Conservation (phyloP, 2,113 vertebrate genomes). For the Megaptera novaeangliae region DNA sequence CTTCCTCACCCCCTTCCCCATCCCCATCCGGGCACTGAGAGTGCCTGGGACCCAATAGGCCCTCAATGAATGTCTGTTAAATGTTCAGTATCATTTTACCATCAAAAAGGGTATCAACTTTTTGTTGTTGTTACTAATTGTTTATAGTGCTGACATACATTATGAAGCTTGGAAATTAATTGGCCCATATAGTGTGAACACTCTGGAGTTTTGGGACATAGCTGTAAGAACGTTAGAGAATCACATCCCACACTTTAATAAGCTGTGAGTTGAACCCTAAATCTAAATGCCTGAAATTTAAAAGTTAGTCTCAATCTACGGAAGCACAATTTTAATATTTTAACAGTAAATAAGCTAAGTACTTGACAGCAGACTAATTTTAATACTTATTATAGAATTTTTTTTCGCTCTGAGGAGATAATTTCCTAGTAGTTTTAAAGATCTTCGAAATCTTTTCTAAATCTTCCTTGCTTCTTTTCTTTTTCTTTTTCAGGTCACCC, state of each 20-base stretch:
- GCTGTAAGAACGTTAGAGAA: background rate
- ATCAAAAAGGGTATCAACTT: background rate
- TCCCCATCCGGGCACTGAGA: background rate
- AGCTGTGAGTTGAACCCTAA: constrained; percentile 7
- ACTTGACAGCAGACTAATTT: background rate
- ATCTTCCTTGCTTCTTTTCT: background rate
- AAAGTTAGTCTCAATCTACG: background rate
- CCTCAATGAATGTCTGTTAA: background rate
- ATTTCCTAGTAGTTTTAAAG: constrained; percentile 15
- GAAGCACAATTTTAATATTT: background rate
- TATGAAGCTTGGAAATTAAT: constrained; percentile 34
- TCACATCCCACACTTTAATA: constrained; percentile 10
- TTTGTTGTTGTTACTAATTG: background rate
- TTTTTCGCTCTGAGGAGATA: background rate
- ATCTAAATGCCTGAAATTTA: constrained; percentile 16
- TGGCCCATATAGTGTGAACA: background rate
- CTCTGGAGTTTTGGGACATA: constrained; percentile 1
- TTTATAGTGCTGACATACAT: background rate
- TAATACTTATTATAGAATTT: background rate
- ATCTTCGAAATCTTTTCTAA: background rate
- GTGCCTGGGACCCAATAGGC: background rate
- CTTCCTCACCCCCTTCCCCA: background rate
- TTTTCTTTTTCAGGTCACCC: background rate
- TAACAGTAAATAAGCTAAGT: background rate
- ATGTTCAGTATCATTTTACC: background rate